A percentile compares a stretch with the other conserved stretches of the same genome.
phyloP scores from a whole-genome alignment of 2,797 vertebrate species.

The Molossus molossus region DNA sequence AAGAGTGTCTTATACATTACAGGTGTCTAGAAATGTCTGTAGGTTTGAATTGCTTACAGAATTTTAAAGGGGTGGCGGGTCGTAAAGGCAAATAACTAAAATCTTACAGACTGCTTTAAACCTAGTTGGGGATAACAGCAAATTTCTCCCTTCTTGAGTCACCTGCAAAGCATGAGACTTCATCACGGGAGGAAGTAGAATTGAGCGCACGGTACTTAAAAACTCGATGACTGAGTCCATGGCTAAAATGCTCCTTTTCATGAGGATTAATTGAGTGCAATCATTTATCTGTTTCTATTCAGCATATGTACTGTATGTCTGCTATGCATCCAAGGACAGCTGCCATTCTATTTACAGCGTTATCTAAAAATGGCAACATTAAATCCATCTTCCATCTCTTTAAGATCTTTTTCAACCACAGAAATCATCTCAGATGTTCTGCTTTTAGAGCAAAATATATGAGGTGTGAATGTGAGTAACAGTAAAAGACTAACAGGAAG shows the following conservation, averaged over 20 bases:
- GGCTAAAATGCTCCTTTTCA: conserved; percentile 61
- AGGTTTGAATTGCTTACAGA: neutral
- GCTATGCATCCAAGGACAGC: conserved; percentile 82
- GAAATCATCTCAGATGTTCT: conserved; percentile 84
- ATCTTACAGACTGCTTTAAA: conserved; percentile 49
- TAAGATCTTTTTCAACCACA: conserved; percentile 84
- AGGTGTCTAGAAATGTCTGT: neutral
- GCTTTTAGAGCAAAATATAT: conserved; percentile 84
- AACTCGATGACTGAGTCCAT: conserved; percentile 46
- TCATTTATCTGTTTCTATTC: conserved; percentile 82
- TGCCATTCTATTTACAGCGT: conserved; percentile 85
- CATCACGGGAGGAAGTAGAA: neutral
- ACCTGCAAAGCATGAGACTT: conserved; percentile 63
- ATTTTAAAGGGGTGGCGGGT: neutral
- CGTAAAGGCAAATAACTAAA: neutral
- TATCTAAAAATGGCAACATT: conserved; percentile 84
- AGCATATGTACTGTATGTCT: conserved; percentile 77
- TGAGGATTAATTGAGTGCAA: conserved; percentile 75
- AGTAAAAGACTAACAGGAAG: conserved; percentile 83
- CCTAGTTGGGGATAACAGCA: neutral
- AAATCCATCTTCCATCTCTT: conserved; percentile 82
- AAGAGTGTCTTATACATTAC: neutral
- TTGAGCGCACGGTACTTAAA: conserved; percentile 50
- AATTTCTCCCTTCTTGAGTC: conserved; percentile 29
- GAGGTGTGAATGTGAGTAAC: conserved; percentile 67